phyloP scores from a whole-genome alignment of 2,888 invertebrate species.

The Dicyrtoma fusca region DNA sequence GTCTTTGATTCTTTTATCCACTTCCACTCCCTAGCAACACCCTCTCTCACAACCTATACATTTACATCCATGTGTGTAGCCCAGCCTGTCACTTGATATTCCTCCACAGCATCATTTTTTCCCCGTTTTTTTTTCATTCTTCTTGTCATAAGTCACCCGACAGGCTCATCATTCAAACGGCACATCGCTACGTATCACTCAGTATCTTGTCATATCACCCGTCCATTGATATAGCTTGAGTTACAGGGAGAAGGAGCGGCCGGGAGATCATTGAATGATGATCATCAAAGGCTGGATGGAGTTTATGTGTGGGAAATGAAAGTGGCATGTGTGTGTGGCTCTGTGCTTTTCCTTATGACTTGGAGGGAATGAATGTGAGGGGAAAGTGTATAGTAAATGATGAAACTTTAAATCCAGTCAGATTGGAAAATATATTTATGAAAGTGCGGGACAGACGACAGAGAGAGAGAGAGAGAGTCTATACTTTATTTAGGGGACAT shows the following conservation, averaged over 20 bases:
- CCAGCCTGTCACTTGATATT: background rate
- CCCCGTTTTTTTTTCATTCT: background rate
- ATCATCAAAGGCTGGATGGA: too few species aligned
- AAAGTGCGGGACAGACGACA: too few species aligned
- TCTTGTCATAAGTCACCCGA: conserved; percentile 16
- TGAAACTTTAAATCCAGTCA: conserved; percentile 17
- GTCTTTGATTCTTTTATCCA: background rate
- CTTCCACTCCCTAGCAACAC: background rate
- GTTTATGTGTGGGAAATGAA: too few species aligned
- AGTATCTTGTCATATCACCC: too few species aligned
- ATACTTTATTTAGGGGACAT: too few species aligned
- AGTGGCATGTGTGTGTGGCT: too few species aligned
- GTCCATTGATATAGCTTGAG: too few species aligned
- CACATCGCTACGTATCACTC: background rate
- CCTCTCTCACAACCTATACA: background rate
- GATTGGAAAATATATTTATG: conserved; percentile 21
- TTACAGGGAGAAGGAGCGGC: background rate
- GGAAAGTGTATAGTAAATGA: background rate
- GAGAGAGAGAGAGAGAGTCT: too few species aligned
- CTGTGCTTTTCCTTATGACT: too few species aligned
- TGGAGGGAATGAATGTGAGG: too few species aligned
- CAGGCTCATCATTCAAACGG: conserved; percentile 16
- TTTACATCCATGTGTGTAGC: background rate
- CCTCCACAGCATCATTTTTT: background rate
- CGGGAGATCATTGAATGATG: too few species aligned